These are phyloP conservation scores for Cantharis nigra DNA, from an alignment of 2,888 invertebrate species.

Conservation along the genomic window DNA sequence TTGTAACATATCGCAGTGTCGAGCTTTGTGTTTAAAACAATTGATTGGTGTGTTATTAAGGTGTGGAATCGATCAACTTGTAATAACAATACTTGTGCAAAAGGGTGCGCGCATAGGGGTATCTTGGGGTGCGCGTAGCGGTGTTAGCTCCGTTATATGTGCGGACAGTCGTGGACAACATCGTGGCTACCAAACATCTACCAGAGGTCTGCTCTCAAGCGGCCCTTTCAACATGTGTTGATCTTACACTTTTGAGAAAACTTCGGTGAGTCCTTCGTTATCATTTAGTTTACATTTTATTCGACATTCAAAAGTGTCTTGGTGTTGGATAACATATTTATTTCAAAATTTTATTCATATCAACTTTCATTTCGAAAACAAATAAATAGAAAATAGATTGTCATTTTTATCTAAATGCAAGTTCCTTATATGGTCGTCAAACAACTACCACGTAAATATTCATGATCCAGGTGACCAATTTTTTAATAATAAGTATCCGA, in stretches of 20 bases:
- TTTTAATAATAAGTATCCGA: background rate
- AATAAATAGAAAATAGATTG: background rate
- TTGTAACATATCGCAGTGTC: conserved; percentile 10
- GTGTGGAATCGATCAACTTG: conserved; percentile 41
- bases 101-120: conserved; percentile 40
- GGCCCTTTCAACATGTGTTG: conserved; percentile 55
- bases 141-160: conserved; percentile 45
- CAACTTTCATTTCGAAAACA: background rate
- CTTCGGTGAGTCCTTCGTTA: conserved; percentile 50
- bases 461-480: background rate
- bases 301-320: background rate
- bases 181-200: conserved; percentile 55
- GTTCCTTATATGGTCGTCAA: background rate
- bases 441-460: background rate
- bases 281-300: background rate
- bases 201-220: conserved; percentile 55
- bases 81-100: conserved; percentile 50
- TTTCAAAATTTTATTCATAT: background rate
- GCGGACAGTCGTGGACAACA: conserved; percentile 51
- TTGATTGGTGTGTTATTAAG: conserved; percentile 32
- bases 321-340: background rate
- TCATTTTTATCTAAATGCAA: background rate
- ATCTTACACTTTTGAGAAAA: conserved; percentile 50
- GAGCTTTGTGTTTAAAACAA: conserved; percentile 22
- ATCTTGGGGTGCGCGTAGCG: conserved; percentile 42